Evolutionary conservation across 2,113 vertebrate species (phyloP).

Genomic region (Ctenodactylus gundi): DNA sequence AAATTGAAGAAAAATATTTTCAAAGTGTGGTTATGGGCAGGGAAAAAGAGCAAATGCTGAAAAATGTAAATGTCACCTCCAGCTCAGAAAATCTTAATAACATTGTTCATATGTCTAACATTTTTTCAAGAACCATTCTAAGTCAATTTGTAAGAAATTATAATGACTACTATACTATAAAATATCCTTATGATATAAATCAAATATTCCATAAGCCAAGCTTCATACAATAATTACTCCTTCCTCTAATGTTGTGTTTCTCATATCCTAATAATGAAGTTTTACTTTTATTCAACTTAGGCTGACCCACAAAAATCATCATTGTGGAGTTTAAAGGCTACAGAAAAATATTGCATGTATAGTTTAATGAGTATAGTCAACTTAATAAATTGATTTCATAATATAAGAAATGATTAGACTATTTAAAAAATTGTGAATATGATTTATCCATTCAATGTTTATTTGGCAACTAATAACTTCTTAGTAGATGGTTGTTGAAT

Average conservation of each 20-base stretch:
- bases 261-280: not conserved
- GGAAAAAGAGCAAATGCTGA: not conserved
- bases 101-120: not conserved
- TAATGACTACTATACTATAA: not conserved
- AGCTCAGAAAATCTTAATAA: not conserved
- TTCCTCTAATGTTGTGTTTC: not conserved
- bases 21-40: not conserved
- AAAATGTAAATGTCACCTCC: not conserved
- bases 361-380: not conserved
- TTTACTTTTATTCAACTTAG: not conserved
- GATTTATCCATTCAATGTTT: not conserved
- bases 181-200: not conserved
- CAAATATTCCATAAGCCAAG: not conserved
- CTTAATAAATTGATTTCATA: not conserved
- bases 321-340: not conserved
- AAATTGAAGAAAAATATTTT: not conserved
- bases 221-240: not conserved
- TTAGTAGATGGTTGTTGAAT: not conserved
- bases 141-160: not conserved
- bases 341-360: too few relatives aligned
- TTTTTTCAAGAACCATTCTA: not conserved
- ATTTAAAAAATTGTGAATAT: not conserved
- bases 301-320: not conserved
- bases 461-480: not conserved
- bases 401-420: not conserved